Percentiles rank a stretch among this genome's conserved stretches.
Conservation (phyloP, 35 echinoderm and acorn worm genomes). For the Heliocidaris erythrogramma region DNA sequence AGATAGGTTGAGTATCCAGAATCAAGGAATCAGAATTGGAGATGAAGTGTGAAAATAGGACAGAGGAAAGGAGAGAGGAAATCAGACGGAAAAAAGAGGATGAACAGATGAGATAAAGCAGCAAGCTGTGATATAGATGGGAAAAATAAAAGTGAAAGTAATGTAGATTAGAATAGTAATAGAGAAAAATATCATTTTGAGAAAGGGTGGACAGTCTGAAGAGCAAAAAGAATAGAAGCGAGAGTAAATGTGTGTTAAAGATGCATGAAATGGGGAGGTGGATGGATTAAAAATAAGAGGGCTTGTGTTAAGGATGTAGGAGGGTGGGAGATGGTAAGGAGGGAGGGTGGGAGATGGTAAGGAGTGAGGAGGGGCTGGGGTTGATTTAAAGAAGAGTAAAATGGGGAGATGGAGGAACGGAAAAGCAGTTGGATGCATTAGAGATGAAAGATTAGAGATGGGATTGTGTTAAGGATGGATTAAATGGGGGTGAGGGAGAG, state of each 20-base stretch:
- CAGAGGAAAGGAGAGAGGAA: not conserved
- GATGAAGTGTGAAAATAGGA: not conserved
- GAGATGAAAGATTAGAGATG: too few relatives aligned
- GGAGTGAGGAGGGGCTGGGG: not conserved
- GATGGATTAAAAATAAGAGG: too few relatives aligned
- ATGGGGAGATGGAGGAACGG: too few relatives aligned
- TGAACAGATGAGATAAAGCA: not conserved
- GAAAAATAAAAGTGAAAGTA: too few relatives aligned
- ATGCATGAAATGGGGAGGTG: not conserved
- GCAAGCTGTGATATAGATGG: too few relatives aligned
- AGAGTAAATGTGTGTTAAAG: not conserved
- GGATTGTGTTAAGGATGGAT: not conserved
- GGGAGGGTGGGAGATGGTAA: not conserved
- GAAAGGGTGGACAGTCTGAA: not conserved
- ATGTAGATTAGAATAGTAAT: too few relatives aligned
- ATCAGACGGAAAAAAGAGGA: not conserved
- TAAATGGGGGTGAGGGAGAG: not conserved
- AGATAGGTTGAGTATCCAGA: not conserved
- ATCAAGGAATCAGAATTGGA: not conserved
- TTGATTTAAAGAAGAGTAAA: too few relatives aligned
- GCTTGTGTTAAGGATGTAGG: too few relatives aligned
- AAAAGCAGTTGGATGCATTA: too few relatives aligned
- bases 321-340: too few relatives aligned
- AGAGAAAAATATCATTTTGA: too few relatives aligned
- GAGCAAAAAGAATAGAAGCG: not conserved